A percentile compares a stretch with the other conserved stretches of the same genome.
Evolutionary conservation across 2,113 vertebrate species (phyloP).

Genomic region (Cololabis saira): DNA sequence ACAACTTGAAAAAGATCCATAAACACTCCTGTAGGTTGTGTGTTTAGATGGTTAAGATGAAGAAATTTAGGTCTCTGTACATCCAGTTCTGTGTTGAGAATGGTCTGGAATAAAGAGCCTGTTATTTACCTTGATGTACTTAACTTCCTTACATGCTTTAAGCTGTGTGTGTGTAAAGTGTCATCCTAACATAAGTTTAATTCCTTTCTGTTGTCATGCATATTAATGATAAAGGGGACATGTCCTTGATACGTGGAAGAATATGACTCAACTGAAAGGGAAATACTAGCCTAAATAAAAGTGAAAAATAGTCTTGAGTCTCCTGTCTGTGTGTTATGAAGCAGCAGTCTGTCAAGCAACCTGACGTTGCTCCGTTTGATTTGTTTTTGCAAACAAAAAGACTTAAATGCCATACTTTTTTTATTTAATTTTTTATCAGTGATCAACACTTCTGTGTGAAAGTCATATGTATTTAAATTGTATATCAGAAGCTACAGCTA

Average conservation of each 20-base stretch:
- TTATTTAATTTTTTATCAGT: not conserved
- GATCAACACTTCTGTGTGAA: not conserved
- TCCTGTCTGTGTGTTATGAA: constrained; percentile 13
- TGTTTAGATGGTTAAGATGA: constrained; percentile 74
- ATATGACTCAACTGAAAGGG: constrained; percentile 72
- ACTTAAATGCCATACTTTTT: not conserved
- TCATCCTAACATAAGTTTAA: constrained; percentile 72
- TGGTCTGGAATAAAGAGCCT: constrained; percentile 68
- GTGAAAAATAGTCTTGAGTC: constrained; percentile 51
- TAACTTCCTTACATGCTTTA: constrained; percentile 71
- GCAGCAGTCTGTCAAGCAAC: not conserved
- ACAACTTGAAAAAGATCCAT: constrained; percentile 60
- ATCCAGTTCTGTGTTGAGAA: constrained; percentile 71
- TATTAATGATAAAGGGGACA: constrained; percentile 67
- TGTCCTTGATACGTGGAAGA: constrained; percentile 70
- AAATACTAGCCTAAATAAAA: constrained; percentile 75
- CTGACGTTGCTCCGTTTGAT: not conserved
- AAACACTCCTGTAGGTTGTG: constrained; percentile 74
- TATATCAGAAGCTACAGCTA: not conserved
- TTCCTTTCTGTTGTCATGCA: constrained; percentile 78
- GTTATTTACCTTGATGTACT: constrained; percentile 78
- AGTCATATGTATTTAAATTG: too few relatives aligned
- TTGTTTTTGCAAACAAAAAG: constrained; percentile 2
- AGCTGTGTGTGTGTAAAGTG: constrained; percentile 74
- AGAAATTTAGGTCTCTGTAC: constrained; percentile 64